Evolutionary conservation across 2,888 invertebrate genomes (phyloP).

Genomic region (Sminthurinus aureus): DNA sequence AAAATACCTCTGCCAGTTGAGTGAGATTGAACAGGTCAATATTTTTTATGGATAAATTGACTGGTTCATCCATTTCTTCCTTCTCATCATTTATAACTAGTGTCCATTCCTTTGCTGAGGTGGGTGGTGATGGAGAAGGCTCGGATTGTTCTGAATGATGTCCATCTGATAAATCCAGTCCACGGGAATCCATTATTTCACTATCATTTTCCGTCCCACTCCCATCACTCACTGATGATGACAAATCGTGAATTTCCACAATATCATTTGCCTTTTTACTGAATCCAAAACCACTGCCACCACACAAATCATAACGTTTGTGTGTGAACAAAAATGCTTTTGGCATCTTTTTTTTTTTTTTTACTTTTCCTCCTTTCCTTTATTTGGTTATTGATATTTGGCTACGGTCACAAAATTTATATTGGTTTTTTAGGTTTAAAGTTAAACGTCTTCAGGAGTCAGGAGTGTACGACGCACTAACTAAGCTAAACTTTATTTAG

Average conservation of each 20-base stretch:
- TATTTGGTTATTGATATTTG: background rate
- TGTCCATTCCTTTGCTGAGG: slow-evolving; percentile 39
- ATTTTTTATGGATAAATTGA: slow-evolving; percentile 57
- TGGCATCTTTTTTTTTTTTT: slow-evolving; percentile 65
- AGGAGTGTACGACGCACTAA: too few relatives aligned
- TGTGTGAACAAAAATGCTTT: slow-evolving; percentile 72
- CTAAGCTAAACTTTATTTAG: too few relatives aligned
- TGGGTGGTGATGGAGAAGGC: slow-evolving; percentile 6
- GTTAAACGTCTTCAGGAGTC: too few relatives aligned
- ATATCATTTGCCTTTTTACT: slow-evolving; percentile 1
- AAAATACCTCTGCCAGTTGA: slow-evolving; percentile 71
- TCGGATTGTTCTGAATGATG: slow-evolving; percentile 30
- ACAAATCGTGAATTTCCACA: background rate
- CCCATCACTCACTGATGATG: slow-evolving; percentile 2
- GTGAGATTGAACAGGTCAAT: slow-evolving; percentile 76
- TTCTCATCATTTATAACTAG: slow-evolving; percentile 40
- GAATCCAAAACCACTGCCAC: background rate
- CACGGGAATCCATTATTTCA: slow-evolving; percentile 41
- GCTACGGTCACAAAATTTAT: background rate
- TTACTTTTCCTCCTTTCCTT: background rate
- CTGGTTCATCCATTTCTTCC: slow-evolving; percentile 48
- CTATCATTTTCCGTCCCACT: slow-evolving; percentile 42
- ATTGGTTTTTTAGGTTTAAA: background rate
- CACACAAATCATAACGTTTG: slow-evolving; percentile 66
- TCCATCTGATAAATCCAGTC: slow-evolving; percentile 21